Base-by-base conservation (phyloP, 1,140 invertebrate species). In the Scaptomyza graminum region DNA sequence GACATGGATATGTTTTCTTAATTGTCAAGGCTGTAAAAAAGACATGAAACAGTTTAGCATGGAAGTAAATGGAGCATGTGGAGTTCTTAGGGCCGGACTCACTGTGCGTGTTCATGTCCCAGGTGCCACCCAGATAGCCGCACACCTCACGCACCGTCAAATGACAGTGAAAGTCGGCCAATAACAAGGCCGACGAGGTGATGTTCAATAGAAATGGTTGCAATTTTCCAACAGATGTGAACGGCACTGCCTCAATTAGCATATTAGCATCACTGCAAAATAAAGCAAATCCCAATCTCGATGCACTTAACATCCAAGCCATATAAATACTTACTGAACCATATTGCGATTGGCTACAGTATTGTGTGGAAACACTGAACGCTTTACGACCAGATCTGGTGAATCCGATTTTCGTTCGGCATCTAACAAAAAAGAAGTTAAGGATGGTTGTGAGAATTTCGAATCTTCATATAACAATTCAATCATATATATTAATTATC, bases 81-180 rank as follows among this genome's bases (percentile, higher is more conserved):
- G 6, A 9, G 25, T 18, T 37, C 9, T 54, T 52, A 34, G 46
- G 66, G 68, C 73, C 83, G 63, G 79, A 94, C 95, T 94, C 94
- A 98, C 97, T 97, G 79, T 99, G 98, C 75, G 95, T 94, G 92
- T 97, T 97, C 46, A 97, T 95, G 92, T 98, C 98, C 98, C 98
- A 99, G 47, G 96, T 95, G 18, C 98, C 98, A 56, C 96, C 98
- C 18, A 99, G 92, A 92, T 99, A 99, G 2, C 98, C 98, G 88
- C 97, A 97, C 25, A 99, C 96, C 94, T 99, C 97, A 75, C 95
- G 96, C 74, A 95, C 96, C 13, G 96, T 97, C 66, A 99, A 93
- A 92, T 99, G 98, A 90, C 97, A 97, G 90, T 99, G 98, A 72
- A 98, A 96, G 93, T 99, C 97, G 77, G 98, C 95, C 5, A 99